phyloP scores from a whole-genome alignment of 2,888 invertebrate species.

The Merodon equestris region DNA sequence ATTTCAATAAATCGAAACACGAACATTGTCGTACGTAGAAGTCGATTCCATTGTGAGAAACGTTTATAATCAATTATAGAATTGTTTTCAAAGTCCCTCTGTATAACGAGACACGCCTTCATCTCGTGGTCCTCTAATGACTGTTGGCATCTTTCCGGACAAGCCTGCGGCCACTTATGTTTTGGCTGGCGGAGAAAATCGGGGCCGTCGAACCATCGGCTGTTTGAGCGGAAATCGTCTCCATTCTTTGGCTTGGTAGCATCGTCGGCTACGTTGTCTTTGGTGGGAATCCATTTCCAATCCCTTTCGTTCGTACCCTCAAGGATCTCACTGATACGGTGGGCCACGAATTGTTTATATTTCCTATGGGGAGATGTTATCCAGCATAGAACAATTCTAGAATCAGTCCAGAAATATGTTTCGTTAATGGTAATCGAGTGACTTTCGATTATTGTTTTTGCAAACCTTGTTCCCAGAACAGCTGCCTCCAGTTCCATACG shows the following conservation, averaged over 20 bases:
- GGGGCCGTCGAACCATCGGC: not conserved
- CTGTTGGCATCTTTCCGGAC: not conserved
- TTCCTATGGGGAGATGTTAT: constrained; percentile 25
- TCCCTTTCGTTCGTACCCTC: constrained; percentile 6
- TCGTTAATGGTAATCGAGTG: constrained; percentile 4
- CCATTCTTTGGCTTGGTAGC: constrained; percentile 4
- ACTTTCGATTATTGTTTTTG: not conserved
- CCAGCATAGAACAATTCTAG: constrained; percentile 27
- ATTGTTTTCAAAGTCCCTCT: not conserved
- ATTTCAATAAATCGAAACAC: constrained; percentile 9
- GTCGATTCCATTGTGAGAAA: constrained; percentile 7
- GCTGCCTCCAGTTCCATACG: no score
- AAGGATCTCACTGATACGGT: constrained; percentile 17
- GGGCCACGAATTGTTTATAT: constrained; percentile 38
- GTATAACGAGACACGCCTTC: not conserved
- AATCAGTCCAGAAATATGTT: constrained; percentile 37
- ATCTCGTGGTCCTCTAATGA: not conserved
- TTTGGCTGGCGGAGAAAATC: not conserved
- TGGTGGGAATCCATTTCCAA: constrained; percentile 17
- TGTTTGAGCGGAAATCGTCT: not conserved
- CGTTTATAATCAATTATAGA: constrained; percentile 1
- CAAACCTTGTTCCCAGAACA: constrained; percentile 10
- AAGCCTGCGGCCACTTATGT: not conserved
- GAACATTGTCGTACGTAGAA: not conserved
- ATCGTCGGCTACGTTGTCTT: constrained; percentile 19